These are phyloP conservation scores for Agrotis segetum DNA, from an alignment of 2,888 invertebrate species.

Conservation along the genomic window DNA sequence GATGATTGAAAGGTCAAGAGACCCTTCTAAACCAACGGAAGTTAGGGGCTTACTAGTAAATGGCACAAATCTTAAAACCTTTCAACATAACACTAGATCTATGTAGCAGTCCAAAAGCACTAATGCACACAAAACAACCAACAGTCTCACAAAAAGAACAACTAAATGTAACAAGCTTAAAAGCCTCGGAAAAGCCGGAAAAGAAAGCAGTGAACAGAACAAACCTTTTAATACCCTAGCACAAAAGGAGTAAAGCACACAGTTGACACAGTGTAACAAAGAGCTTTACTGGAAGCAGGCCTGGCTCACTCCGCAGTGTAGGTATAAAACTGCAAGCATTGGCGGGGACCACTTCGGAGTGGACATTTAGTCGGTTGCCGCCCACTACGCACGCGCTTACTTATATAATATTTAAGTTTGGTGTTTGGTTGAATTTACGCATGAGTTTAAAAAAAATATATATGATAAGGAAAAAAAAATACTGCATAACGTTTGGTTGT, in stretches of 20 bases:
- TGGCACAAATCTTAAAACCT: background rate
- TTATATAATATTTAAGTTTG: no score
- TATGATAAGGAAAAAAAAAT: no score
- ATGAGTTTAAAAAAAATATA: no score
- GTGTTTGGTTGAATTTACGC: no score
- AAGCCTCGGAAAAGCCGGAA: conserved; percentile 40
- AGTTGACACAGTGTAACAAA: conserved; percentile 57
- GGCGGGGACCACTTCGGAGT: no score
- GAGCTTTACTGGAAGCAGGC: conserved; percentile 51
- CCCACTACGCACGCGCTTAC: no score
- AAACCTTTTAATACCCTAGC: conserved; percentile 48
- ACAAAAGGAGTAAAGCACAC: conserved; percentile 53
- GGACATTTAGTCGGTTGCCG: no score
- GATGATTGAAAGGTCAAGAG: background rate
- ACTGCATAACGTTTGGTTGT: no score
- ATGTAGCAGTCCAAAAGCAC: background rate
- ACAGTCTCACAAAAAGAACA: conserved; percentile 23
- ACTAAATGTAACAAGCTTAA: conserved; percentile 23
- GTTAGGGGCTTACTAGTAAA: background rate
- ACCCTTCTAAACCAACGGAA: background rate
- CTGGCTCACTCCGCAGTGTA: no score
- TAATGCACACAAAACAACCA: conserved; percentile 4
- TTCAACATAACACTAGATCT: background rate
- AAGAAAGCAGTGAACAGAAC: conserved; percentile 39
- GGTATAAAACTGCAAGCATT: no score